phyloP scores from a whole-genome alignment of 2,113 vertebrate species.

The Bombycilla garrulus region DNA sequence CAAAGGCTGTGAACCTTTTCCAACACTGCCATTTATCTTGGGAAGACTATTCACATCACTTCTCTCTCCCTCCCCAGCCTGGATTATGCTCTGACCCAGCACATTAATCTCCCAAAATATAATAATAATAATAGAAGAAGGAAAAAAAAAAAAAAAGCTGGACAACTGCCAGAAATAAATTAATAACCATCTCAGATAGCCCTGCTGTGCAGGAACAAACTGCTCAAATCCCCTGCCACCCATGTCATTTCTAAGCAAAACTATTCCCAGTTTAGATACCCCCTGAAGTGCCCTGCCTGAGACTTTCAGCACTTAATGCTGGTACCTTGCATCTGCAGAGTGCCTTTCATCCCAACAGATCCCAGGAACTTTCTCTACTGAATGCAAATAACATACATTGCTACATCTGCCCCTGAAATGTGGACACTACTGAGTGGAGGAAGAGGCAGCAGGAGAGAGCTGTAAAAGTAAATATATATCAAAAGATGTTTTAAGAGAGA shows the following conservation, averaged over 20 bases:
- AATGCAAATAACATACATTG: background rate
- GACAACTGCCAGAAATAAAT: slow-evolving; percentile 76
- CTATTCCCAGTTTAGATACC: background rate
- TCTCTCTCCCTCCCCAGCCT: slow-evolving; percentile 46
- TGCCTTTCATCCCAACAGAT: background rate
- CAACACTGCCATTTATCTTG: slow-evolving; percentile 81
- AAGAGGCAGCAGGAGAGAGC: background rate
- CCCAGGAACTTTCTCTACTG: background rate
- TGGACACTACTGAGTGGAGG: background rate
- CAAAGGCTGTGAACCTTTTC: slow-evolving; percentile 79
- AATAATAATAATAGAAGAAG: slow-evolving; percentile 73
- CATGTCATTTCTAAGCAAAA: slow-evolving; percentile 32
- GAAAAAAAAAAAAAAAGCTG: slow-evolving; percentile 16
- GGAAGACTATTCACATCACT: slow-evolving; percentile 71
- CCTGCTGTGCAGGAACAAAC: slow-evolving; percentile 36
- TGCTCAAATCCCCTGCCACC: slow-evolving; percentile 47
- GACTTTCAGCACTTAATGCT: background rate
- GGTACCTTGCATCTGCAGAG: background rate
- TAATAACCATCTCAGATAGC: slow-evolving; percentile 72
- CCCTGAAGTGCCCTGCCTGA: slow-evolving; percentile 21
- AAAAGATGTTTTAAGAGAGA: background rate
- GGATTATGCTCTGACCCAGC: slow-evolving; percentile 74
- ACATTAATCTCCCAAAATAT: slow-evolving; percentile 83
- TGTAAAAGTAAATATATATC: background rate
- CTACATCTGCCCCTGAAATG: background rate